Conservation (phyloP, 2,797 vertebrate genomes). For the Anguilla anguilla region DNA sequence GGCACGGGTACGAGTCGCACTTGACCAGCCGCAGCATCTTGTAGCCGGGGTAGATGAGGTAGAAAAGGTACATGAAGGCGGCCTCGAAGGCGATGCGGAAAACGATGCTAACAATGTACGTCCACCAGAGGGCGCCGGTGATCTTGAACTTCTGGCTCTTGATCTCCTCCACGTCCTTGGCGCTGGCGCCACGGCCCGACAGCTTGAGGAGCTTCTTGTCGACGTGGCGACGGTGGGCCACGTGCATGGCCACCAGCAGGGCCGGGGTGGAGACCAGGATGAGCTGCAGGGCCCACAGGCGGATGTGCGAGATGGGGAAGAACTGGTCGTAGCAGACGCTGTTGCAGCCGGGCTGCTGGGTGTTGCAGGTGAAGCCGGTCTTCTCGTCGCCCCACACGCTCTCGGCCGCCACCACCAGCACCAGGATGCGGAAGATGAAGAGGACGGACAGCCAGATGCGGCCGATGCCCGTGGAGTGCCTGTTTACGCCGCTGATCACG, state of each 20-base stretch:
- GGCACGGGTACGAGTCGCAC: constrained; percentile 93
- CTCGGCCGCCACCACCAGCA: constrained; percentile 95
- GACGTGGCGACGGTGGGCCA: constrained; percentile 91
- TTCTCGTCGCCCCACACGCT: constrained; percentile 98
- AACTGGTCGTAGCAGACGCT: constrained; percentile 98
- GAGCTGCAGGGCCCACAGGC: constrained; percentile 95
- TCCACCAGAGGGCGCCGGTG: constrained; percentile 94
- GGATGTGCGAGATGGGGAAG: constrained; percentile 97
- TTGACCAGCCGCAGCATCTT: constrained; percentile 96
- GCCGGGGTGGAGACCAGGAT: constrained; percentile 96
- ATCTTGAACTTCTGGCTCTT: constrained; percentile 93
- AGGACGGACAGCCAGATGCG: constrained; percentile 97
- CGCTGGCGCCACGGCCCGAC: constrained; percentile 75
- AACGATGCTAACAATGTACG: constrained; percentile 90
- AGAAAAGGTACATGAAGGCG: constrained; percentile 95
- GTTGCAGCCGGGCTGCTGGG: constrained; percentile 95
- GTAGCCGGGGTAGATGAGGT: constrained; percentile 92
- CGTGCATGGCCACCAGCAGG: constrained; percentile 95
- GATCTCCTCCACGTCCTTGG: constrained; percentile 87
- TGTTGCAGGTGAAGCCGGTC: constrained; percentile 93
- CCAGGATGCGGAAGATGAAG: constrained; percentile 97
- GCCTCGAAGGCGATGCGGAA: constrained; percentile 91
- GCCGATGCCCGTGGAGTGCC: constrained; percentile 94
- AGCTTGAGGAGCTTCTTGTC: constrained; percentile 89
- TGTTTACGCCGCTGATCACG: constrained; percentile 94